Conservation (phyloP, 2,797 vertebrate genomes). For the Philypnodon macrostomus region DNA sequence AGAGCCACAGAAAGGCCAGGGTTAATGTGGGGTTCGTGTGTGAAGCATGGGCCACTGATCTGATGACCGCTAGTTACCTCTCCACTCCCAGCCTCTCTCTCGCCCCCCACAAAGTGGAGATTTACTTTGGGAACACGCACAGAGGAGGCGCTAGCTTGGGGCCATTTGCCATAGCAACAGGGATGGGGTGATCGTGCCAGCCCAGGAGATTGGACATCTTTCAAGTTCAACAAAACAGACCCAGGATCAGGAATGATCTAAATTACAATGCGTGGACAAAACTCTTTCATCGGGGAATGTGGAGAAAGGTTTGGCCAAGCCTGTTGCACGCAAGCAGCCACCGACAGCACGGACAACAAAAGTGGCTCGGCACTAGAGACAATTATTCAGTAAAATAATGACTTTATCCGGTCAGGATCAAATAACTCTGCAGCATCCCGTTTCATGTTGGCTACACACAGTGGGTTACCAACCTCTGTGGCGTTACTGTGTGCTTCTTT, state of each 20-base stretch:
- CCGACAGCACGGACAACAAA: constrained; percentile 8
- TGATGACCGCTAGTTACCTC: constrained; percentile 75
- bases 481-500: not conserved
- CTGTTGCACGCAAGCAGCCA: constrained; percentile 37
- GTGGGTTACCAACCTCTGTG: not conserved
- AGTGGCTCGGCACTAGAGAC: too few species aligned
- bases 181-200: constrained; percentile 74
- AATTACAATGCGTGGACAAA: constrained; percentile 64
- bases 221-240: constrained; percentile 64
- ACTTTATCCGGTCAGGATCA: not conserved
- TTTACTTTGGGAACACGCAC: constrained; percentile 72
- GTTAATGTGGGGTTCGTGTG: constrained; percentile 41
- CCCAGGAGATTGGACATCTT: constrained; percentile 75
- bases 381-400: not conserved
- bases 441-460: constrained; percentile 1
- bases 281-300: constrained; percentile 62
- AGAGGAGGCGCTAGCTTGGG: constrained; percentile 62
- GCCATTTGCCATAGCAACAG: constrained; percentile 72
- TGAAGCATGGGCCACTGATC: constrained; percentile 11
- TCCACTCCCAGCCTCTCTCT: constrained; percentile 12
- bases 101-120: constrained; percentile 50
- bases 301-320: constrained; percentile 44
- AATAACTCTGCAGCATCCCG: not conserved
- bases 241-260: constrained; percentile 72
- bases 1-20: constrained; percentile 7